phyloP scores from a whole-genome alignment of 2,888 invertebrate genomes.

The Neoascia interrupta region DNA sequence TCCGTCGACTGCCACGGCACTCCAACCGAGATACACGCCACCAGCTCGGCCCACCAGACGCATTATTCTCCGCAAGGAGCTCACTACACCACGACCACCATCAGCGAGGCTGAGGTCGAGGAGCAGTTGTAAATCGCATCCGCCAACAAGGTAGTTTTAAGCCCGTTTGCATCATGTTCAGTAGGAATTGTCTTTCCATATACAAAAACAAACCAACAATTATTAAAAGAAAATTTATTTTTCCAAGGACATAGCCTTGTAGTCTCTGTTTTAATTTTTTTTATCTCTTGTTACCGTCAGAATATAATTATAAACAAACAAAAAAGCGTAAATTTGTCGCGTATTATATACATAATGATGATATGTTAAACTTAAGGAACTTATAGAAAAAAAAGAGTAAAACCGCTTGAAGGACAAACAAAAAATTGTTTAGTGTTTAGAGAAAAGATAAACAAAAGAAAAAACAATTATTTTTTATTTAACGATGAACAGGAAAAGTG shows the following conservation, averaged over 20 bases:
- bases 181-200: constrained; percentile 20
- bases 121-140: constrained; percentile 47
- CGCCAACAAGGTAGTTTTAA: neutral
- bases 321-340: neutral
- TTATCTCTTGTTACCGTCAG: constrained; percentile 20
- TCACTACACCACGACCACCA: constrained; percentile 54
- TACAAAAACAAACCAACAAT: neutral
- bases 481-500: constrained; percentile 35
- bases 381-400: constrained; percentile 24
- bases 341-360: constrained; percentile 16
- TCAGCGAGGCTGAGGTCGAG: constrained; percentile 42
- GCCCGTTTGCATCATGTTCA: neutral
- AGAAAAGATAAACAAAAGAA: constrained; percentile 24
- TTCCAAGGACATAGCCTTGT: too few relatives aligned
- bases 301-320: constrained; percentile 8
- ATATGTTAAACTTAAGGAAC: constrained; percentile 26
- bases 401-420: constrained; percentile 20
- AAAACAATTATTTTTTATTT: constrained; percentile 48
- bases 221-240: neutral
- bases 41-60: constrained; percentile 57
- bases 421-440: constrained; percentile 33
- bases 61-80: constrained; percentile 49
- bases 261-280: constrained; percentile 14
- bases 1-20: constrained; percentile 59
- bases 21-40: constrained; percentile 62